Percentiles rank a stretch among this genome's conserved stretches.
Evolutionary conservation across 2,113 vertebrate species (phyloP).

Genomic region (Lanius ludovicianus): DNA sequence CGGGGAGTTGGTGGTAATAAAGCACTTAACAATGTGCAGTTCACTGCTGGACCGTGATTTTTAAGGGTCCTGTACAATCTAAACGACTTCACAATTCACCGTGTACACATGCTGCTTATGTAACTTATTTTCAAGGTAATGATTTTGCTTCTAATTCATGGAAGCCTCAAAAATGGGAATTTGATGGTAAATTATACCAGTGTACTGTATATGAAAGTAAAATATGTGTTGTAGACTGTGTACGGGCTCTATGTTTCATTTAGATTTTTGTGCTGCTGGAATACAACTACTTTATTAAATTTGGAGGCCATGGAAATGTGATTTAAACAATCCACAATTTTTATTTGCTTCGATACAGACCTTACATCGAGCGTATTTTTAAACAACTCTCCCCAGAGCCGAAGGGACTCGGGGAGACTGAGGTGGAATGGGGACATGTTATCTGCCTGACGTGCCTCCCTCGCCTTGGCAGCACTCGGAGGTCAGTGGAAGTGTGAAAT

Average conservation of each 20-base stretch:
- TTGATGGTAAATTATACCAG: not conserved
- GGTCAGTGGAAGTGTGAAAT: not conserved
- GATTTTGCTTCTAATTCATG: not conserved
- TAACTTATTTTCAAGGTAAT: not conserved
- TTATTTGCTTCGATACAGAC: not conserved
- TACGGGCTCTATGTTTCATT: not conserved
- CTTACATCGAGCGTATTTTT: accelerated
- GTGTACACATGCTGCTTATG: not conserved
- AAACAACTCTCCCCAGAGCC: not conserved
- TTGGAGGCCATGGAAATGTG: accelerated
- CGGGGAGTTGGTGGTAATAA: not conserved
- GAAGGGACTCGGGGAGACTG: accelerated
- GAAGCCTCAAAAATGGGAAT: accelerated
- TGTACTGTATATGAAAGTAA: accelerated
- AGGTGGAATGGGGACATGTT: accelerated
- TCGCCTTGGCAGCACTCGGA: not conserved
- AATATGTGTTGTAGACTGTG: accelerated
- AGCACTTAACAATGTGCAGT: not conserved
- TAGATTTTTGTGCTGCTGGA: not conserved
- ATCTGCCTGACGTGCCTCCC: not conserved
- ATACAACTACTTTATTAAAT: not conserved
- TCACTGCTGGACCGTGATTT: not conserved
- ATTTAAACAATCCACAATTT: not conserved
- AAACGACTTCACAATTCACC: accelerated
- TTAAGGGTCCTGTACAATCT: not conserved